phyloP scores from a whole-genome alignment of 2,797 vertebrate genomes.

The Coranthus polyacanthus region DNA sequence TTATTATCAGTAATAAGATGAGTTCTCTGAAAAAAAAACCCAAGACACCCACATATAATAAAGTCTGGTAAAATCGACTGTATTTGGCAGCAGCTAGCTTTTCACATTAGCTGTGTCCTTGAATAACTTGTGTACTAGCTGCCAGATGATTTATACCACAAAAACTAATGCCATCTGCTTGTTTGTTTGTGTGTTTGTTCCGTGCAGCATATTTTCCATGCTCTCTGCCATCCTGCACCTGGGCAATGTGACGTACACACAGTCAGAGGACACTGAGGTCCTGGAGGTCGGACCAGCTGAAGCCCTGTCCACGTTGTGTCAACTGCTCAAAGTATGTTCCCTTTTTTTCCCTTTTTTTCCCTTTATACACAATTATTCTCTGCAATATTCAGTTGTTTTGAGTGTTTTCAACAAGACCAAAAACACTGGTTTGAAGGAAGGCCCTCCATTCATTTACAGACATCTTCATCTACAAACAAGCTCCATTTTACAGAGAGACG shows the following conservation, averaged over 20 bases:
- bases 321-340: slow-evolving; percentile 89
- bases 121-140: neutral
- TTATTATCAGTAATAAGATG: too few relatives aligned
- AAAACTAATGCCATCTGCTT: neutral
- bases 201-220: slow-evolving; percentile 90
- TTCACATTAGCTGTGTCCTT: neutral
- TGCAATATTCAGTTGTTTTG: too few relatives aligned
- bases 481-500: too few relatives aligned
- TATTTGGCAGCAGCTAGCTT: neutral
- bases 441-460: too few relatives aligned
- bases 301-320: slow-evolving; percentile 89
- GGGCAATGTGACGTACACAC: slow-evolving; percentile 91
- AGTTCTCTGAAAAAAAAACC: neutral
- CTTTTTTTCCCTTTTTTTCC: too few relatives aligned
- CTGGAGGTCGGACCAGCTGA: slow-evolving; percentile 90
- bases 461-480: too few relatives aligned
- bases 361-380: too few relatives aligned
- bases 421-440: too few relatives aligned
- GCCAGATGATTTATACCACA: neutral
- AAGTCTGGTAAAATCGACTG: neutral
- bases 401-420: too few relatives aligned
- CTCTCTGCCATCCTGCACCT: slow-evolving; percentile 95
- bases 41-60: neutral
- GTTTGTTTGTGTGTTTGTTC: too few relatives aligned
- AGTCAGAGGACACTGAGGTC: slow-evolving; percentile 84